Evolutionary conservation across 2,797 vertebrate genomes (phyloP).

Genomic region (Tokudaia muenninki): DNA sequence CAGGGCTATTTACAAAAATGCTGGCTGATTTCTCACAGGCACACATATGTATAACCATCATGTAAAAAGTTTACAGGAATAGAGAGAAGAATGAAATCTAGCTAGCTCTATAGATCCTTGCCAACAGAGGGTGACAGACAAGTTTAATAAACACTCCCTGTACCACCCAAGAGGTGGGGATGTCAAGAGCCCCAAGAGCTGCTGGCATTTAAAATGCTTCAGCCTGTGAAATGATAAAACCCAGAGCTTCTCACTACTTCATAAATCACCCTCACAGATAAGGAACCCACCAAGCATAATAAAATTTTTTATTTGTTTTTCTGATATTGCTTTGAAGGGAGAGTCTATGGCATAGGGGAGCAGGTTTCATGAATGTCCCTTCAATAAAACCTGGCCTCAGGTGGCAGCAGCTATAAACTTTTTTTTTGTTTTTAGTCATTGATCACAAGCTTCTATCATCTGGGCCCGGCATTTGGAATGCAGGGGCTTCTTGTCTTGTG

Average conservation of each 20-base stretch:
- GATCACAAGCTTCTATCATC: neutral
- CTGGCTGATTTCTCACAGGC: neutral
- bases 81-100: slow-evolving; percentile 55
- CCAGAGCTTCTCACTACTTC: neutral
- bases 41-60: neutral
- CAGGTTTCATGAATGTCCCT: neutral
- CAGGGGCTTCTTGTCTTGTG: neutral
- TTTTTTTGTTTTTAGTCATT: neutral
- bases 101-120: neutral
- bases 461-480: neutral
- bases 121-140: slow-evolving; percentile 65
- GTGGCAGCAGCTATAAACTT: slow-evolving; percentile 3
- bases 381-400: slow-evolving; percentile 64
- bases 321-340: slow-evolving; percentile 60
- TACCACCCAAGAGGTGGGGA: slow-evolving; percentile 4
- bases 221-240: slow-evolving; percentile 52
- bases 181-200: neutral
- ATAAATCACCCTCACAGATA: slow-evolving; percentile 72
- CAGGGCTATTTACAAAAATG: slow-evolving; percentile 41
- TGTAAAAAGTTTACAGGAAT: slow-evolving; percentile 64
- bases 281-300: slow-evolving; percentile 56
- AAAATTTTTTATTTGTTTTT: slow-evolving; percentile 72
- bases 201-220: slow-evolving; percentile 17
- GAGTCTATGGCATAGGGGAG: slow-evolving; percentile 18
- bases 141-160: slow-evolving; percentile 65